phyloP scores from a whole-genome alignment of 2,113 vertebrate genomes.

The Carettochelys insculpta region DNA sequence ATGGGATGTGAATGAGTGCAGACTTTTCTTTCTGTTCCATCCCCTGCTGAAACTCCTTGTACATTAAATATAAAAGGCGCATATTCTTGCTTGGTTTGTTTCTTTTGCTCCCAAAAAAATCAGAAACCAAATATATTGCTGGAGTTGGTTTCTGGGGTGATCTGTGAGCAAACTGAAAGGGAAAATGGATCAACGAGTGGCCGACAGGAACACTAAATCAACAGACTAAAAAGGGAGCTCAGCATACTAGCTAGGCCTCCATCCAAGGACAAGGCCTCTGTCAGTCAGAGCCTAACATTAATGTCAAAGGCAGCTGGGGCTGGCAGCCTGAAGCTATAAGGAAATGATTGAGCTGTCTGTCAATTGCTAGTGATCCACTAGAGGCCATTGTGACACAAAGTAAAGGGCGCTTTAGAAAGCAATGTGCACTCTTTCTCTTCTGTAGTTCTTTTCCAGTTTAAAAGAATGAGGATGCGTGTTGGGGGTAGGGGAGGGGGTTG shows the following conservation, averaged over 20 bases:
- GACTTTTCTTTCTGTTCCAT: slow-evolving; percentile 43
- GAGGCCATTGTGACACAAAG: slow-evolving; percentile 83
- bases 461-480: not conserved
- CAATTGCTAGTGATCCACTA: slow-evolving; percentile 82
- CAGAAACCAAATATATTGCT: slow-evolving; percentile 88
- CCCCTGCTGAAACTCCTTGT: slow-evolving; percentile 25
- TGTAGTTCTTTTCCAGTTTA: not conserved
- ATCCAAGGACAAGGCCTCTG: slow-evolving; percentile 80
- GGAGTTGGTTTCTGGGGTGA: slow-evolving; percentile 83
- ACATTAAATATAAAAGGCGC: slow-evolving; percentile 86
- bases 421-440: not conserved
- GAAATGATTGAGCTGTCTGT: slow-evolving; percentile 86
- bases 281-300: slow-evolving; percentile 78
- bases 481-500: no score
- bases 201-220: slow-evolving; percentile 86
- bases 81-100: slow-evolving; percentile 75
- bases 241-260: slow-evolving; percentile 81
- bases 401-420: slow-evolving; percentile 22
- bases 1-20: slow-evolving; percentile 65
- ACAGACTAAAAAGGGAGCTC: slow-evolving; percentile 82
- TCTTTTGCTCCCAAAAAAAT: slow-evolving; percentile 83
- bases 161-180: slow-evolving; percentile 85
- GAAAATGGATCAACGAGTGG: slow-evolving; percentile 82
- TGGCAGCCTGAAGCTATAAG: slow-evolving; percentile 74
- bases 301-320: slow-evolving; percentile 85